Evolutionary conservation across 2,113 vertebrate genomes (phyloP), one percentile per base, ranked within the genome.

Genomic region (Lophius piscatorius): DNA sequence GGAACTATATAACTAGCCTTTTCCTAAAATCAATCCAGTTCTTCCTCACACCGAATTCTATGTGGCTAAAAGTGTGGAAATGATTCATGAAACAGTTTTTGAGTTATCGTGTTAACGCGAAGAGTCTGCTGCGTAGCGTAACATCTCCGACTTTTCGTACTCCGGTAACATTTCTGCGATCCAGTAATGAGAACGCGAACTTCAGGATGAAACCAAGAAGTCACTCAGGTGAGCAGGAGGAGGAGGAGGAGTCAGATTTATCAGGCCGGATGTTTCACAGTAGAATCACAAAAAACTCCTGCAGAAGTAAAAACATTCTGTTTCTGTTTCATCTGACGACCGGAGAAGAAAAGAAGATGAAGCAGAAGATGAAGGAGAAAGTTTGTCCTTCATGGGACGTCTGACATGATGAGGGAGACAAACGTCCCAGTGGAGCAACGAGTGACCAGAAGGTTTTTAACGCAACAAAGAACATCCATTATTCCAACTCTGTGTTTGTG

Each of bases 381-480:
- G 36, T 78, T 77, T 80, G 60, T 80, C 72, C 70, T 83, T 83
- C 80, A 28, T 70, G 81, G 63, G 61, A 69, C 62, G 61, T 38
- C 85, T 76, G 58, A 67, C 70, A 82, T 83, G 82, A 85, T 74
- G 71, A 63, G 50, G 46, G 42, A 68, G 66, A 82, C 78, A 71
- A 80, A 76, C 55, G 42, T 70, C 71, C 84, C 49, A 78, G 40
- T 51, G 64, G 63, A 66, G 45, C 52, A 34, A 51, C 69, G 28
- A 80, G 34, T 49, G 39, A 79, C 70, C 70, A 83, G 80, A 78
- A 67, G 50, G 66, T 18, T 70, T 65, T 73, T 67, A 65, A 73
- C 48, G 57, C 56, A 77, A 80, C 80, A 65, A 76, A 82, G 35
- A 31, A 63, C 14, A 58, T 62, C 41, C 41, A 62, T 62, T 73